Conservation (phyloP, 2,797 vertebrate species). For the Melanitta fusca region DNA sequence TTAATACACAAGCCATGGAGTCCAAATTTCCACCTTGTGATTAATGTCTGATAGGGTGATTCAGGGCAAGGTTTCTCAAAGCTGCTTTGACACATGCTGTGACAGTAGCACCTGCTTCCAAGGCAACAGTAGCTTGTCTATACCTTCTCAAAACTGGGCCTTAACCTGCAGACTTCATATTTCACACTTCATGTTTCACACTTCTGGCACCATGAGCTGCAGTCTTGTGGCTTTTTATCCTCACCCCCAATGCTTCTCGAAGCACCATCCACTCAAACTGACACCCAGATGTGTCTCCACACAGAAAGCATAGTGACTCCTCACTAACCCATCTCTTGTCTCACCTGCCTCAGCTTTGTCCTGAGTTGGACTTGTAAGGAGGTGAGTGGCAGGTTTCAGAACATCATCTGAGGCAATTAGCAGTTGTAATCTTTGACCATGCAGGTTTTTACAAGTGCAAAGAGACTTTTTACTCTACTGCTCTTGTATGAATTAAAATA, state of each 20-base stretch:
- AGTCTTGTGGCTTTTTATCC: fast-evolving
- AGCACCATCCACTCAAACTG: background rate
- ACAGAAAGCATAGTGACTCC: background rate
- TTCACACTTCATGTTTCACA: background rate
- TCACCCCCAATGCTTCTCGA: background rate
- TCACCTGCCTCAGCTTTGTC: background rate
- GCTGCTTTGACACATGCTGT: background rate
- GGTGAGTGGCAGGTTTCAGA: background rate
- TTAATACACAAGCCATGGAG: background rate
- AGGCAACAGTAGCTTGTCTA: background rate
- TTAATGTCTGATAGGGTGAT: background rate
- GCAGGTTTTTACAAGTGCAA: background rate
- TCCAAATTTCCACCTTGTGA: background rate
- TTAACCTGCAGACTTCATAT: background rate
- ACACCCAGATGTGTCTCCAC: background rate
- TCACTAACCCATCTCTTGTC: background rate
- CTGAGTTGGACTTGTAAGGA: background rate
- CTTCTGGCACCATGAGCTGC: fast-evolving
- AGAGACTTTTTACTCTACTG: background rate
- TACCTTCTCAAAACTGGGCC: background rate
- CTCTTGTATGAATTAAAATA: background rate
- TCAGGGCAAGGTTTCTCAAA: background rate
- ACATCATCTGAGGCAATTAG: background rate
- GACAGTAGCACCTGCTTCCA: background rate
- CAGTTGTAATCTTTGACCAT: background rate